These are phyloP conservation scores for Corythaeola cristata DNA, from an alignment of 2,113 vertebrate genomes.

Conservation along the genomic window DNA sequence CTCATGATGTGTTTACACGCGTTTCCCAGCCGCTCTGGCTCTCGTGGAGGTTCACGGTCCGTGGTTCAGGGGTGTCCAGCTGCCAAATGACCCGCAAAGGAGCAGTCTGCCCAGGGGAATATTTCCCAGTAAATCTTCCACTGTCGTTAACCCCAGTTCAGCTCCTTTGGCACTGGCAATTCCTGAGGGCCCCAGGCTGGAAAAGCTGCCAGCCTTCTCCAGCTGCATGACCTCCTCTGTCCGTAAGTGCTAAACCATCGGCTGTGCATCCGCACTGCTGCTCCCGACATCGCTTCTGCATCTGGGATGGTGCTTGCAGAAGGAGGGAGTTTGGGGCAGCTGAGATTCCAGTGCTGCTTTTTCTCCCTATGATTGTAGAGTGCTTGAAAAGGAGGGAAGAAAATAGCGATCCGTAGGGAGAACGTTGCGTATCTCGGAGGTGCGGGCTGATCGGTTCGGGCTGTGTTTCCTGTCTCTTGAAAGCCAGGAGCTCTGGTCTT, in stretches of 20 bases:
- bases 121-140: not conserved
- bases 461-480: not conserved
- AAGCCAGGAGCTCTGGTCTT: not conserved
- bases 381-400: not conserved
- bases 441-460: not conserved
- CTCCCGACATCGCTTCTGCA: not conserved
- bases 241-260: fast-evolving
- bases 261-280: fast-evolving
- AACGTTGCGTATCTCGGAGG: not conserved
- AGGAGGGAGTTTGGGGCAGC: not conserved
- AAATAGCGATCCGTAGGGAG: not conserved
- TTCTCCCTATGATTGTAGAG: fast-evolving
- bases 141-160: not conserved
- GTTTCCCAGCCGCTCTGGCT: not conserved
- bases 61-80: not conserved
- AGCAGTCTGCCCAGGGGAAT: not conserved
- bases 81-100: not conserved
- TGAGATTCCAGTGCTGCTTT: not conserved
- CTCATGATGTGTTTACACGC: fast-evolving
- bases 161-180: not conserved
- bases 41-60: not conserved
- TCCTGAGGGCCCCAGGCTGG: not conserved
- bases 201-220: not conserved
- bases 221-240: not conserved
- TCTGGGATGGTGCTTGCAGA: not conserved